Conservation (phyloP, 2,888 invertebrate genomes). For the Ennomos fuscantarius region DNA sequence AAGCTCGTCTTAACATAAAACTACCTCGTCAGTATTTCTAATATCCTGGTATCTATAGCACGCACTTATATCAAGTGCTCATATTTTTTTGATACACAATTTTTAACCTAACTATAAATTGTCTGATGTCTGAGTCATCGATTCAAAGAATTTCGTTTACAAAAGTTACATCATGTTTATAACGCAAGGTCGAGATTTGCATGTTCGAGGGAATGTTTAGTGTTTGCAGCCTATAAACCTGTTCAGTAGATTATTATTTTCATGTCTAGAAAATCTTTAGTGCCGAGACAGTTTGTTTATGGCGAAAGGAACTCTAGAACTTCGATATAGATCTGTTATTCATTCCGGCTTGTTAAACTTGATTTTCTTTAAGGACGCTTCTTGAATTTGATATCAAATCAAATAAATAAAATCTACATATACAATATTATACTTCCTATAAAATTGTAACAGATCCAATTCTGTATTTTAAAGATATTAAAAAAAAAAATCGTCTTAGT, state of each 20-base stretch:
- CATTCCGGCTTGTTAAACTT: no score
- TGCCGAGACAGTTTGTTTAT: conserved; percentile 8
- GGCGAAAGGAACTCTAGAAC: not conserved
- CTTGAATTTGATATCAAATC: no score
- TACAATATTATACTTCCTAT: no score
- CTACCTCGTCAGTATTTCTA: no score
- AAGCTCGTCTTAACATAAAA: no score
- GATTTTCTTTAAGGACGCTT: no score
- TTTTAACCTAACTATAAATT: not conserved
- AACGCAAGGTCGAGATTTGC: conserved; percentile 5
- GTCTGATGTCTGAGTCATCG: conserved; percentile 3
- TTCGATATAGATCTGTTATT: not conserved
- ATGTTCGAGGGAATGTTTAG: conserved; percentile 14
- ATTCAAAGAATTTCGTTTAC: conserved; percentile 9
- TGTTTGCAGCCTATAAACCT: conserved; percentile 17
- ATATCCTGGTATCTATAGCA: no score
- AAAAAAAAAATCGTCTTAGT: no score
- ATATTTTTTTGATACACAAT: conserved; percentile 6
- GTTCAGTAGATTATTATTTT: conserved; percentile 12
- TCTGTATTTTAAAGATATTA: no score
- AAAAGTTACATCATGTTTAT: conserved; percentile 7
- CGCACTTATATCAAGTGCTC: no score
- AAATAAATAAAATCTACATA: no score
- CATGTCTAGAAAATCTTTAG: conserved; percentile 13
- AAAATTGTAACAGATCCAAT: no score